phyloP scores from a whole-genome alignment of 2,797 vertebrate genomes.

The Falco biarmicus region DNA sequence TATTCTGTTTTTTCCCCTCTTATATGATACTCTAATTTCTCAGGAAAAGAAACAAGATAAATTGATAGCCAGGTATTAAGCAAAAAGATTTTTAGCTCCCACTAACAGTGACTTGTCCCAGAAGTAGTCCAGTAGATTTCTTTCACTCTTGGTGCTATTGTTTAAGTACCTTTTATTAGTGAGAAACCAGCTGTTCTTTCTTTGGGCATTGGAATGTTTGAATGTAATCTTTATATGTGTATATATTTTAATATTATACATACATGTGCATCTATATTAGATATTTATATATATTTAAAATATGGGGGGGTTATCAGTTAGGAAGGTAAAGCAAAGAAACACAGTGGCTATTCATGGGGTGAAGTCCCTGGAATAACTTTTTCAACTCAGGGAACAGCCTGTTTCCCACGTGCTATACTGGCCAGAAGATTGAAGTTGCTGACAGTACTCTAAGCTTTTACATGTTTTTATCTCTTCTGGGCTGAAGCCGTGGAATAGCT shows the following conservation, averaged over 20 bases:
- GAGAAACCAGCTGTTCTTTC: background rate
- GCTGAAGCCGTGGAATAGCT: background rate
- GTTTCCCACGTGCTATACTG: background rate
- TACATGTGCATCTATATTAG: accelerated
- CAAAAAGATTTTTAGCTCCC: background rate
- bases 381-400: background rate
- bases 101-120: background rate
- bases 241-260: background rate
- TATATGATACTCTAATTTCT: background rate
- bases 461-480: background rate
- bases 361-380: background rate
- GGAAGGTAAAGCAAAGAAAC: background rate
- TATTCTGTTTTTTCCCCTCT: background rate
- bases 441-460: background rate
- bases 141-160: background rate
- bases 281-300: background rate
- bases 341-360: background rate
- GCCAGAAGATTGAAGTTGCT: background rate
- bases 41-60: background rate
- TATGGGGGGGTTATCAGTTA: background rate
- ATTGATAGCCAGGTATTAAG: background rate
- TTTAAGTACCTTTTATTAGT: background rate
- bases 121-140: background rate
- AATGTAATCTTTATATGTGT: background rate
- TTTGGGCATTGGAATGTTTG: background rate